These are phyloP conservation scores for Panthera uncia DNA, from an alignment of 2,113 vertebrate species.

Conservation along the genomic window DNA sequence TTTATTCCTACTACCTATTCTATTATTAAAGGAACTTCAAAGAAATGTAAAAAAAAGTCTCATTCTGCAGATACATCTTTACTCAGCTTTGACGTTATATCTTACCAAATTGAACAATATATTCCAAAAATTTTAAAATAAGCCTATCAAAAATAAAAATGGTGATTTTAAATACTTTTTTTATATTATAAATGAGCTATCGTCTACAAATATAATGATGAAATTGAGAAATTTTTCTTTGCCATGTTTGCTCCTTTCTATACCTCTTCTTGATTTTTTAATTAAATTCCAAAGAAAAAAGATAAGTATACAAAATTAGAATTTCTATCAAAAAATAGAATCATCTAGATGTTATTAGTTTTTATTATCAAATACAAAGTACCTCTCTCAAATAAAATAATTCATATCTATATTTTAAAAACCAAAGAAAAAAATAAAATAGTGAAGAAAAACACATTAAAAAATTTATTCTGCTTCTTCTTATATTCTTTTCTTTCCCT, in stretches of 20 bases:
- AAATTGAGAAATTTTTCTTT: not conserved
- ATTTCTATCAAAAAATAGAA: not conserved
- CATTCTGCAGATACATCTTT: conserved; percentile 62
- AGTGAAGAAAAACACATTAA: not conserved
- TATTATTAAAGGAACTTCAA: conserved; percentile 52
- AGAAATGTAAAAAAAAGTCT: conserved; percentile 43
- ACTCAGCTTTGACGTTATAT: conserved; percentile 10
- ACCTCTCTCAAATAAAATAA: not conserved
- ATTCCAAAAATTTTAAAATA: conserved; percentile 61
- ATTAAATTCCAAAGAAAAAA: conserved; percentile 46
- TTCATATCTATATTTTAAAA: not conserved
- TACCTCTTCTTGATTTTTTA: not conserved
- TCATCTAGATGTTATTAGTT: not conserved
- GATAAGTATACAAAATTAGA: not conserved
- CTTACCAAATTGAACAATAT: conserved; percentile 57
- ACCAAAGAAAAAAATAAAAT: not conserved
- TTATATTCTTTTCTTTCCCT: not conserved
- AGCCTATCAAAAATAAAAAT: conserved; percentile 56
- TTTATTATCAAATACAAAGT: not conserved
- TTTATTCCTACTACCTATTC: not conserved
- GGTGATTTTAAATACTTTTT: conserved; percentile 31
- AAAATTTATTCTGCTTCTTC: not conserved
- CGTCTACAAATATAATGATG: conserved; percentile 37
- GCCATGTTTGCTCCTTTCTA: not conserved
- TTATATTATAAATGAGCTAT: conserved; percentile 2